These are phyloP conservation scores for Drosophila oshimai DNA, from an alignment of 1,140 invertebrate species.

Conservation along the genomic window DNA sequence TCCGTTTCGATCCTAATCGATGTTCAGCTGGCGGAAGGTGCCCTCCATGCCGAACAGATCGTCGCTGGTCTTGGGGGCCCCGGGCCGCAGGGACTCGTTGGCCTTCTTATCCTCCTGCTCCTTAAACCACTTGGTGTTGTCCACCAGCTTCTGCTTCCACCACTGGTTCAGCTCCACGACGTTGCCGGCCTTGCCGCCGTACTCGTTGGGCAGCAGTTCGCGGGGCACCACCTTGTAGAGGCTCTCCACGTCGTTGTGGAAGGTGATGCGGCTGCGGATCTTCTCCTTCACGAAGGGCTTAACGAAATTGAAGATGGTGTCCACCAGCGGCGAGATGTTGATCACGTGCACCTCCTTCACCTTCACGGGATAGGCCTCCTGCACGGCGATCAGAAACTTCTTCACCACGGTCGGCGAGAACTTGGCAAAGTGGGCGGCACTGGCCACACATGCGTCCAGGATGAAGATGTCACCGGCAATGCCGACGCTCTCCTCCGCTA, in stretches of 20 bases:
- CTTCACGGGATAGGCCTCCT: constrained; percentile 93
- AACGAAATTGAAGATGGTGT: constrained; percentile 91
- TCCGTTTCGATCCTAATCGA: constrained; percentile 86
- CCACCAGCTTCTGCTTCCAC: constrained; percentile 89
- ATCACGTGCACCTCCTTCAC: constrained; percentile 92
- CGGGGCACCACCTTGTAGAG: constrained; percentile 90
- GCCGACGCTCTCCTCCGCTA: constrained; percentile 88
- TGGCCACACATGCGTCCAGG: constrained; percentile 89
- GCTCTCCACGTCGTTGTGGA: constrained; percentile 89
- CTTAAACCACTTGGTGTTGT: constrained; percentile 90
- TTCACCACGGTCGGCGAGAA: constrained; percentile 89
- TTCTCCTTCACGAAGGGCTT: constrained; percentile 94
- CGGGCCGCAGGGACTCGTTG: constrained; percentile 89
- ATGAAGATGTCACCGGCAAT: constrained; percentile 92
- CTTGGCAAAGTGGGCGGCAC: constrained; percentile 89
- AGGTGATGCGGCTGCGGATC: constrained; percentile 90
- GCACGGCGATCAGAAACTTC: constrained; percentile 91
- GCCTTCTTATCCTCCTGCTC: constrained; percentile 88
- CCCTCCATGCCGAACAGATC: constrained; percentile 92
- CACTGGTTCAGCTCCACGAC: constrained; percentile 88
- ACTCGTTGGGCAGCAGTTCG: constrained; percentile 90
- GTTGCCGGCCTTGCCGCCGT: constrained; percentile 89
- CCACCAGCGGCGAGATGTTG: constrained; percentile 91
- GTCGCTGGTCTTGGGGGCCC: constrained; percentile 90
- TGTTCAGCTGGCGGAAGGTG: constrained; percentile 90